Conservation (phyloP, 2,888 invertebrate species). For the Euzetes globulus region DNA sequence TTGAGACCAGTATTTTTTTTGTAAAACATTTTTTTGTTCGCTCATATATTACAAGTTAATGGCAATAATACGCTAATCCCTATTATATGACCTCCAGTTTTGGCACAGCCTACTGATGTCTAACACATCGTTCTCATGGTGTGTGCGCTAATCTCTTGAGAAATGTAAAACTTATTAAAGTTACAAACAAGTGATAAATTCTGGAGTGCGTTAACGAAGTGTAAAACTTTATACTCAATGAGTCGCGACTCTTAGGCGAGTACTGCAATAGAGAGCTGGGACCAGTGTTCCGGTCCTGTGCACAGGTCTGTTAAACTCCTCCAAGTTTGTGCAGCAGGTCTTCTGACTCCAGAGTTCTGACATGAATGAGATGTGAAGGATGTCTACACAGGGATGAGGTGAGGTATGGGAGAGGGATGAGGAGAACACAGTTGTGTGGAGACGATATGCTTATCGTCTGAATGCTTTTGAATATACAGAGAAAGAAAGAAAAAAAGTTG, state of each 20-base stretch:
- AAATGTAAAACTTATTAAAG: constrained; percentile 24
- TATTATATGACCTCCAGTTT: constrained; percentile 6
- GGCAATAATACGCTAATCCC: neutral
- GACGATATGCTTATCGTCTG: constrained; percentile 4
- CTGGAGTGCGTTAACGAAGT: neutral
- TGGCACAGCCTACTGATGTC: neutral
- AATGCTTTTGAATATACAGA: neutral
- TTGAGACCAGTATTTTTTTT: neutral
- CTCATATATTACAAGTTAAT: constrained; percentile 20
- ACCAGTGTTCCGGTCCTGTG: neutral
- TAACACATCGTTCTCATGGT: neutral
- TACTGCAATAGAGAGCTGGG: neutral
- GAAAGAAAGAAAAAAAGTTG: neutral
- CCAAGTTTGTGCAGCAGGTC: neutral
- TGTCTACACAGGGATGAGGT: neutral
- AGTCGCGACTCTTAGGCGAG: neutral
- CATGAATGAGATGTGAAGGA: neutral
- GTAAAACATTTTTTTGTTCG: constrained; percentile 13
- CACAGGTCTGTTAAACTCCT: neutral
- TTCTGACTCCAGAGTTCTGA: too few species aligned
- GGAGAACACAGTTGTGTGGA: neutral
- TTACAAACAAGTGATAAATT: constrained; percentile 18
- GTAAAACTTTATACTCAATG: constrained; percentile 14
- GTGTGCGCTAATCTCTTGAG: constrained; percentile 8
- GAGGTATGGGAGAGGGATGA: neutral